Base-by-base conservation (phyloP, 1,140 invertebrate species). In the Ceratosolen fusciceps region DNA sequence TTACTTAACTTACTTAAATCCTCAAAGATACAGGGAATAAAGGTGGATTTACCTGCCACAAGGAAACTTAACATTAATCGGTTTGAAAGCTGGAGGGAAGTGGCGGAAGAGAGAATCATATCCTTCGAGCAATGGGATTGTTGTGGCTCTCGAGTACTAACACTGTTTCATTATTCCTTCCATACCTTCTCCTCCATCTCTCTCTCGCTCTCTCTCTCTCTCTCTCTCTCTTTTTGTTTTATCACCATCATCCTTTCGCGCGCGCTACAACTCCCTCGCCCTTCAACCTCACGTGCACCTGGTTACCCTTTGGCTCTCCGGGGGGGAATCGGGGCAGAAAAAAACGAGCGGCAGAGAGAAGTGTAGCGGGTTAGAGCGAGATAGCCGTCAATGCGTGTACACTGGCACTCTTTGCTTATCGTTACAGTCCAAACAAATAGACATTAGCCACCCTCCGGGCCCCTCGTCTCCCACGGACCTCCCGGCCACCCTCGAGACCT, bases 381-480 rank as follows among this genome's bases (percentile, higher is more conserved):
- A 67, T 12, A 54, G 58, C 47, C 60, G 71, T 72, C 70, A 72
- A 72, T 52, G 34, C 71, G 73, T 80, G 74, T 79, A 71, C 24
- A 58, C 54, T 4, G 24, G 37, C 21, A 7, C 19, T 58, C 60
- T 58, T 68, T 70, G 70, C 60, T 79, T 79, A 79, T 79, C 77
- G 58, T 56, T 60, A 73, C 43, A 76, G 43, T 76, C 14, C 70
- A 65, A 31, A 37, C 43, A 77, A 77, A 77, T 43, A 77, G 49
- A 54, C 56, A 34, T 43, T 26, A 75, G n/a, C 19, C 52, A n/a
- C 67, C 68, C 4, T 16, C 34, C 68, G n/a, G 39, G 14, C 43
- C 85, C 79, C 84, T 82, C 34, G 10, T 5, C 14, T 1, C 65
- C 65, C 65, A 39, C 14, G 16, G 31, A n/a, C n/a, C n/a, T n/a